Conservation (phyloP, 1,140 invertebrate species). For the Brachionus paranguensis region DNA sequence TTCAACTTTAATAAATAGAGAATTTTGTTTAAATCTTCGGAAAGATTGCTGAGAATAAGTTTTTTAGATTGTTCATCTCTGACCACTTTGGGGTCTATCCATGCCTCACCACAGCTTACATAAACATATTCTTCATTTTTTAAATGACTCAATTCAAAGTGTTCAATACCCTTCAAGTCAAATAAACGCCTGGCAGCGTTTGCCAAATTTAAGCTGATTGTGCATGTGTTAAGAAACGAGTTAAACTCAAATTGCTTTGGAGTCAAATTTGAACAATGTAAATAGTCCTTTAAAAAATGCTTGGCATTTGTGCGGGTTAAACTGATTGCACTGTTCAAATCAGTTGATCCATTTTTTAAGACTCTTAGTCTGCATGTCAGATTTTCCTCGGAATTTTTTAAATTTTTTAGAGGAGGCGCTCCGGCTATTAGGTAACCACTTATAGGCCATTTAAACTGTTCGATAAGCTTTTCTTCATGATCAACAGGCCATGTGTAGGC, state of each 20-base stretch:
- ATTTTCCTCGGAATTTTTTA: neutral
- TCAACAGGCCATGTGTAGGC: constrained; percentile 54
- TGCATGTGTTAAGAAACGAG: constrained; percentile 53
- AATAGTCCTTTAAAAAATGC: neutral
- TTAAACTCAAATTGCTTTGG: constrained; percentile 41
- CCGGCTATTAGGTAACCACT: constrained; percentile 51
- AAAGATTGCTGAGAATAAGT: constrained; percentile 48
- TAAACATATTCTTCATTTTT: constrained; percentile 50
- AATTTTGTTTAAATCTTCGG: constrained; percentile 48
- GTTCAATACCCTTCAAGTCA: constrained; percentile 51
- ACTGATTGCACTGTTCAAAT: constrained; percentile 44
- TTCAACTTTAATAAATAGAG: constrained; percentile 36
- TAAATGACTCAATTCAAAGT: constrained; percentile 47
- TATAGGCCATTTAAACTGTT: constrained; percentile 56
- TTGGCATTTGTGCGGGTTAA: constrained; percentile 42
- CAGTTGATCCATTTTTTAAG: constrained; percentile 51
- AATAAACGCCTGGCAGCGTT: constrained; percentile 54
- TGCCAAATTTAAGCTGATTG: constrained; percentile 49
- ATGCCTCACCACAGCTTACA: constrained; percentile 52
- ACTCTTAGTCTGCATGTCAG: constrained; percentile 43
- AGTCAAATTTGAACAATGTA: constrained; percentile 6
- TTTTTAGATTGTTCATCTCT: constrained; percentile 50
- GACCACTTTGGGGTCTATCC: constrained; percentile 50
- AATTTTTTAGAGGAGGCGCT: constrained; percentile 50
- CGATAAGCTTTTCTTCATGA: constrained; percentile 46